Percentiles rank a stretch among this genome's conserved stretches.
phyloP scores from a whole-genome alignment of 2,888 invertebrate species.

The Pollenia griseotomentosa region DNA sequence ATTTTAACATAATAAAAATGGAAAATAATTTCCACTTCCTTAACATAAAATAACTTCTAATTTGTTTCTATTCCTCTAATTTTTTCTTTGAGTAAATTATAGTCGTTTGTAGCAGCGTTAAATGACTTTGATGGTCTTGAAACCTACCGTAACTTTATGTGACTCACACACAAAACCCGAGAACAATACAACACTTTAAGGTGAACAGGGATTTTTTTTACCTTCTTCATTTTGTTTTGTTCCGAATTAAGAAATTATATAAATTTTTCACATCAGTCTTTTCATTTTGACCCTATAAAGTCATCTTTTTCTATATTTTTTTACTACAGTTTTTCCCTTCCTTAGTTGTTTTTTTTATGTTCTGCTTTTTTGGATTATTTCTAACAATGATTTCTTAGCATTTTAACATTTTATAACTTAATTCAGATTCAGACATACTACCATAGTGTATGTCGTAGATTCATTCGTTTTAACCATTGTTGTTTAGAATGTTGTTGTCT shows the following conservation, averaged over 20 bases:
- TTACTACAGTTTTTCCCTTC: neutral
- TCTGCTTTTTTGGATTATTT: conserved; percentile 30
- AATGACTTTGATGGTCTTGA: conserved; percentile 38
- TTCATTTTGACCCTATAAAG: conserved; percentile 61
- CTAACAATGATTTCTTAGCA: conserved; percentile 57
- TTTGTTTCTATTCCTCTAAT: conserved; percentile 1
- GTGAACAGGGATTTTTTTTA: conserved; percentile 2
- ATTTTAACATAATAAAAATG: conserved; percentile 46
- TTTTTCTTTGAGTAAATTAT: conserved; percentile 22
- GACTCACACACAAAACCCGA: neutral
- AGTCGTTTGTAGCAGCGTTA: conserved; percentile 38
- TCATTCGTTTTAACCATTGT: conserved; percentile 33
- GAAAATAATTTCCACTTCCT: conserved; percentile 26
- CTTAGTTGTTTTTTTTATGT: conserved; percentile 7
- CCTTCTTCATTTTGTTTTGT: too few relatives aligned
- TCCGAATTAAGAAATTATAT: conserved; percentile 61
- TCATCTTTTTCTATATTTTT: conserved; percentile 6
- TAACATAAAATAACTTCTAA: neutral
- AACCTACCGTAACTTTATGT: conserved; percentile 20
- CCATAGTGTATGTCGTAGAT: neutral
- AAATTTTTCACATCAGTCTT: conserved; percentile 57
- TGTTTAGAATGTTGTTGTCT: conserved; percentile 40
- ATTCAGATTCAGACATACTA: conserved; percentile 49
- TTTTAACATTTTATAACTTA: conserved; percentile 65
- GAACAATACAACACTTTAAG: conserved; percentile 45